Evolutionary conservation across 2,888 invertebrate genomes (phyloP), one percentile per base, ranked within the genome.

Genomic region (Zygaena filipendulae): DNA sequence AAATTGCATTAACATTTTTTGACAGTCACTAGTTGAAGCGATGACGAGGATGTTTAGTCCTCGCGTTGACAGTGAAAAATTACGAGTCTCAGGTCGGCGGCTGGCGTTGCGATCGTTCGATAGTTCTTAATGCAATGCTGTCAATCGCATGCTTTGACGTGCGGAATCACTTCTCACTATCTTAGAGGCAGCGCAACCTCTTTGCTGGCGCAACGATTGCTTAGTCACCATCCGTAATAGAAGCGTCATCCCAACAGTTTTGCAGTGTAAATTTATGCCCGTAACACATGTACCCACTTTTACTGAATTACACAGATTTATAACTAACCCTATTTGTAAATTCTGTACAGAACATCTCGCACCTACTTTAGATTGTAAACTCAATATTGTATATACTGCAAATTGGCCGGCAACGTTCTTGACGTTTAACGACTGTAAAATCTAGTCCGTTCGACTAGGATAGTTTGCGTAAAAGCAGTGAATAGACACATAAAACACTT

Each of bases 101-200:
- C 51, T 52, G 57, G 58, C 56, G 50, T 55, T 44, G 52, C 55
- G 62, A 68, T 69, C 69, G 54, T 35, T 62, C 67, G 66, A 71
- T 71, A 71, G 66, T 68, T 74, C 58, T 61, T 75, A 72, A 74
- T 74, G 71, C 72, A 72, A 68, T 47, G 74, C 69, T 67, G 72
- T 71, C 75, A 71, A 72, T 75, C 64, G 66, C 55, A 53, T 62
- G 59, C 66, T 70, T 69, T 71, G 72, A 74, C 67, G 63, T 57
- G 51, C 55, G 51, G 60, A 69, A 69, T 69, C 67, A 63, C 61
- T 67, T 55, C 55, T 57, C 58, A 54, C 57, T 54, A 61, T 61
- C 59, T 56, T 37, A 50, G 49, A 49, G 48, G 41, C 43, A 36
- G 38, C 41, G 36, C 47, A 48, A 47, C 36, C 42, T 40, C 43